Evolutionary conservation across 2,113 vertebrate species (phyloP).

Genomic region (Pungitius pungitius): DNA sequence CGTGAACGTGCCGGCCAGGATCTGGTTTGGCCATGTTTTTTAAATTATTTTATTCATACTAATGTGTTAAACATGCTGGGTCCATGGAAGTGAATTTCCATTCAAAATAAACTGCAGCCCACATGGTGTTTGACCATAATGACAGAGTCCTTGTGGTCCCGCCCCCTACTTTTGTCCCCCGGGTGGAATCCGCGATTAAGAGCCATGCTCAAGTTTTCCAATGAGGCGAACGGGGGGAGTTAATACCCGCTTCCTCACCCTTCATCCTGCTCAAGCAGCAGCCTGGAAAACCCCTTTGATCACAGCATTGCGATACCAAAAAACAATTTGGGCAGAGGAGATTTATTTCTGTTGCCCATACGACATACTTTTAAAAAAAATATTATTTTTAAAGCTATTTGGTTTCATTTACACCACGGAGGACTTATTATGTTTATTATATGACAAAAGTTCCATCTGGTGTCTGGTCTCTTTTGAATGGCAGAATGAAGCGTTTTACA

Average conservation of each 20-base stretch:
- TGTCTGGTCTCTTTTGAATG: background rate
- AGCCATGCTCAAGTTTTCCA: slow-evolving; percentile 65
- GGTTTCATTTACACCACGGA: slow-evolving; percentile 1
- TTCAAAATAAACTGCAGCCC: slow-evolving; percentile 59
- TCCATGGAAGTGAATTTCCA: slow-evolving; percentile 57
- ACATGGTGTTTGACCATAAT: slow-evolving; percentile 69
- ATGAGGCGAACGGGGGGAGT: slow-evolving; percentile 54
- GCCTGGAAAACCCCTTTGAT: slow-evolving; percentile 45
- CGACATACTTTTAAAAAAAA: slow-evolving; percentile 2
- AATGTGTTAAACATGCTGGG: slow-evolving; percentile 64
- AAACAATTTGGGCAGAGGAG: slow-evolving; percentile 30
- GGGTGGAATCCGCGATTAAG: slow-evolving; percentile 49
- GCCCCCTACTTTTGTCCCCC: slow-evolving; percentile 51
- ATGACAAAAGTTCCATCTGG: background rate
- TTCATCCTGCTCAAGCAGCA: slow-evolving; percentile 37
- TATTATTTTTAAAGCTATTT: slow-evolving; percentile 5
- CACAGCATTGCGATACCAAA: slow-evolving; percentile 25
- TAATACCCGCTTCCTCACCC: slow-evolving; percentile 60
- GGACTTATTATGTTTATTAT: slow-evolving; percentile 5
- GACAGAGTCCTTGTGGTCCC: slow-evolving; percentile 57
- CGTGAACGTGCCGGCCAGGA: slow-evolving; percentile 13
- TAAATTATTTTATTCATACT: slow-evolving; percentile 27
- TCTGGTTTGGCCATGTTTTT: slow-evolving; percentile 32
- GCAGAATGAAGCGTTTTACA: background rate
- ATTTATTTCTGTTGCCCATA: slow-evolving; percentile 16